Base-by-base conservation (phyloP, 1,140 invertebrate genomes). In the Heterodera schachtii region DNA sequence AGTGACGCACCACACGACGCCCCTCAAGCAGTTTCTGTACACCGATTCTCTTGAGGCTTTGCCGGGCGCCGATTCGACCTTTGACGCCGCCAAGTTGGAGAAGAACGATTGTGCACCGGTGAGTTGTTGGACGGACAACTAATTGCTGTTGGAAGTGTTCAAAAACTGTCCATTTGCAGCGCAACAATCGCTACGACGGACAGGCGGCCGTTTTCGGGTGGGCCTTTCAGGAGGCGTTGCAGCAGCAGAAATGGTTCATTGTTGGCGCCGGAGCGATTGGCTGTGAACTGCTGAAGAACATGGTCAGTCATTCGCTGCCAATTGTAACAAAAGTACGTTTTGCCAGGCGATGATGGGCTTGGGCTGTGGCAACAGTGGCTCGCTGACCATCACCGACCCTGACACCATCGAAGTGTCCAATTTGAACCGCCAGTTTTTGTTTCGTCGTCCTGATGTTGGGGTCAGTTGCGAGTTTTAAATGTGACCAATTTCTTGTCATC, bases 331-430 rank as follows among this genome's bases (percentile, higher is more conserved):
- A 31, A 31, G 31, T 99, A 91, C 73, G 43, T 16, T 92, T 93
- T 70, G 92, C 90, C 11, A 43, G 81, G 82, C 69, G 67, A 78
- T 92, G 93, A 78, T 95, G 95, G 7, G 91, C 92, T 85, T 84
- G 44, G 83, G 44, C 9, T 70, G 80, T 21, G 78, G 77, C 16
- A 73, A 73, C 41, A 41, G 66, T 19, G 88, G 88, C n/a, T 41
- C 75, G 19, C 75, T 90, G n/a, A 89, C 84, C 60, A 94, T 99
- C 19, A 99, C 98, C 49, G 98, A 99, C 89, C 99, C 99, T 97
- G 98, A 99, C 92, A 93, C 96, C 74, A 99, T 99, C 87, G 97
- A 99, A 91, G 97, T 97, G 90, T 98, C 96, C 13, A 99, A 99
- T 92, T 92, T 99, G 77, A 99, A 99, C 91, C 92, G 98, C 79